These are phyloP conservation scores for Drosophila paulistorum DNA, from an alignment of 1,140 invertebrate species.

Conservation along the genomic window DNA sequence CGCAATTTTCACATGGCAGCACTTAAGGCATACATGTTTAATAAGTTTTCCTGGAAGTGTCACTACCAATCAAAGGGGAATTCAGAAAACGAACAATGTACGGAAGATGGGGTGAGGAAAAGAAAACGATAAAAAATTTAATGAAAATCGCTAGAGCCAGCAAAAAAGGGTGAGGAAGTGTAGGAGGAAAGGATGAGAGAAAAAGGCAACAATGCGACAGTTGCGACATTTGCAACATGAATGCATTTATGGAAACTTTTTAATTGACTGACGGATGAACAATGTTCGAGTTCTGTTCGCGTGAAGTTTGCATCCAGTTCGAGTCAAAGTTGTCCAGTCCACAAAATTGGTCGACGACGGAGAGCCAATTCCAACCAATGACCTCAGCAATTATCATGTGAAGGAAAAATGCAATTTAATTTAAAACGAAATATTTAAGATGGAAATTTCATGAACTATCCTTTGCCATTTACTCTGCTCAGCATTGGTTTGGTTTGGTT, in stretches of 20 bases:
- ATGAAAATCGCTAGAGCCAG: constrained; percentile 41
- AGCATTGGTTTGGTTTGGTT: not conserved
- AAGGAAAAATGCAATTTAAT: constrained; percentile 6
- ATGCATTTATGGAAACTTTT: constrained; percentile 63
- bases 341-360: not conserved
- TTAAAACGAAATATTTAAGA: constrained; percentile 10
- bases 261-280: constrained; percentile 70
- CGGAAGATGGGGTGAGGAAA: not conserved
- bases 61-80: constrained; percentile 6
- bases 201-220: constrained; percentile 26
- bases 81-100: not conserved
- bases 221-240: constrained; percentile 23
- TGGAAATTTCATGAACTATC: constrained; percentile 5
- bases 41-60: constrained; percentile 6
- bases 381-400: constrained; percentile 8
- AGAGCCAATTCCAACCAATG: not conserved
- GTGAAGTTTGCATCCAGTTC: not conserved
- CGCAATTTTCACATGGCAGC: constrained; percentile 10
- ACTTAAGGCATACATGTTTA: constrained; percentile 11
- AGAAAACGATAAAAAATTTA: constrained; percentile 30
- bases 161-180: constrained; percentile 18
- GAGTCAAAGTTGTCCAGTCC: not conserved
- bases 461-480: not conserved
- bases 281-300: constrained; percentile 11
- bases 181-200: not conserved